Evolutionary conservation across 2,113 vertebrate genomes (phyloP), one percentile per base, ranked within the genome.

Genomic region (Charina bottae): DNA sequence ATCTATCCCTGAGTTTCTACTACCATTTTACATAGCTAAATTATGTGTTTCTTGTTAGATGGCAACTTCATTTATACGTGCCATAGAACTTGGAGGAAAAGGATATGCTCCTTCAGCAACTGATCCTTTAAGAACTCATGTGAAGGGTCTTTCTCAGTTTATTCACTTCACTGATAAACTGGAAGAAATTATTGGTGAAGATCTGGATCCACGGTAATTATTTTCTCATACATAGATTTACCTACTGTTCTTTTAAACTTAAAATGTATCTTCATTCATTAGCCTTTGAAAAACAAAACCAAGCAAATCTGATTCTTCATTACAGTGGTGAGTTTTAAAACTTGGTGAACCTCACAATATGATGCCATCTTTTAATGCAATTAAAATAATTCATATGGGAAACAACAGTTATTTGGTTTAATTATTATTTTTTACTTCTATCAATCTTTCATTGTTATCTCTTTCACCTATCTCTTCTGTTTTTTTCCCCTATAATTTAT

Each of bases 171-270:
- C 98, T 42, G 99, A 99, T 97, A 98, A 97, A 94, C 96, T 99
- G 94, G 97, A 99, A 90, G 99, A 99, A 96, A 97, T 99, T 86
- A 93, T 99, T 90, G 99, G 99, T 94, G 98, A 99, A 96, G 95
- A 95, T 90, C 93, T 97, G n/a, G 97, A 98, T 97, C 97, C 98
- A 95, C 98, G 99, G 99, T 99, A 98, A 96, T 88, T 49, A 37
- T 92, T 89, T 92, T 89, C 42, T 54, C 33, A 4, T 88, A 13
- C 49, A 37, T 33, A 2, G 1, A 78, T 54, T 23, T 46, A 15
- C 88, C 46, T 91, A 12, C 26, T 85, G 6, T 68, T 37, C 21
- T 37, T 54, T n/a, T 33, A 1, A 60, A 15, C 60, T 85, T 60
- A 33, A 83, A 53, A 88, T 24, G 26, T 17, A 55, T 62, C 21